phyloP scores from a whole-genome alignment of 2,888 invertebrate genomes.

The Macaria liturata region DNA sequence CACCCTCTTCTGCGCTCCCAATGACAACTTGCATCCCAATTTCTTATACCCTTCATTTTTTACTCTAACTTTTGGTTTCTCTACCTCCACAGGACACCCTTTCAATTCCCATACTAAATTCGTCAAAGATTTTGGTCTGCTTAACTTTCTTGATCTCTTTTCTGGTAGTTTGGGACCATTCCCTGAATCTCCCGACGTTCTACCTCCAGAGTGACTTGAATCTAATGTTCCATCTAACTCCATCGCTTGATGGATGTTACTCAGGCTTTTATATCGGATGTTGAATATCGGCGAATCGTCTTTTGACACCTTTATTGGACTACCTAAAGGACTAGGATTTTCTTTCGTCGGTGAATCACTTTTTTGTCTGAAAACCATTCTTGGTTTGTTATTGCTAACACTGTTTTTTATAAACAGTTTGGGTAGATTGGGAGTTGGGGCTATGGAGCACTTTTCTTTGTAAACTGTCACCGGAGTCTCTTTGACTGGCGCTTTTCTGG shows the following conservation, averaged over 20 bases:
- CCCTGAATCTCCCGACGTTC: conserved; percentile 93
- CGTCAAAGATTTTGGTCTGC: conserved; percentile 92
- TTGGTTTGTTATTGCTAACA: conserved; percentile 85
- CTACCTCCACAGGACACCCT: conserved; percentile 73
- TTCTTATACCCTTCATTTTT: conserved; percentile 81
- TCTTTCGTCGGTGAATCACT: conserved; percentile 89
- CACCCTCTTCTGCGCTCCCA: conserved; percentile 81
- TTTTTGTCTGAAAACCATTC: conserved; percentile 87
- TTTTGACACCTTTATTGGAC: conserved; percentile 82
- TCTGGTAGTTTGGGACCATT: conserved; percentile 91
- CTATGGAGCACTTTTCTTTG: conserved; percentile 83
- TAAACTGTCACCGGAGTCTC: conserved; percentile 81
- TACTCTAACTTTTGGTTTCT: conserved; percentile 77
- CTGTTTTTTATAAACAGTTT: conserved; percentile 92
- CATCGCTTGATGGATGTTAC: conserved; percentile 89
- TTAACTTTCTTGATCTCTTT: conserved; percentile 90
- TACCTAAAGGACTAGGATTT: conserved; percentile 84
- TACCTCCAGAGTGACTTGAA: conserved; percentile 94
- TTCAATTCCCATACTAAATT: conserved; percentile 93
- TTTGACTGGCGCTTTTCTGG: conserved; percentile 85
- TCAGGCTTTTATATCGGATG: conserved; percentile 87
- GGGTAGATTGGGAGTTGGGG: conserved; percentile 83
- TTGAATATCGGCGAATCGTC: conserved; percentile 90
- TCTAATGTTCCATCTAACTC: conserved; percentile 93
- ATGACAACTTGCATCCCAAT: conserved; percentile 76